These are phyloP conservation scores for Threskiornis aethiopicus DNA, from an alignment of 2,797 vertebrate species.

Conservation along the genomic window DNA sequence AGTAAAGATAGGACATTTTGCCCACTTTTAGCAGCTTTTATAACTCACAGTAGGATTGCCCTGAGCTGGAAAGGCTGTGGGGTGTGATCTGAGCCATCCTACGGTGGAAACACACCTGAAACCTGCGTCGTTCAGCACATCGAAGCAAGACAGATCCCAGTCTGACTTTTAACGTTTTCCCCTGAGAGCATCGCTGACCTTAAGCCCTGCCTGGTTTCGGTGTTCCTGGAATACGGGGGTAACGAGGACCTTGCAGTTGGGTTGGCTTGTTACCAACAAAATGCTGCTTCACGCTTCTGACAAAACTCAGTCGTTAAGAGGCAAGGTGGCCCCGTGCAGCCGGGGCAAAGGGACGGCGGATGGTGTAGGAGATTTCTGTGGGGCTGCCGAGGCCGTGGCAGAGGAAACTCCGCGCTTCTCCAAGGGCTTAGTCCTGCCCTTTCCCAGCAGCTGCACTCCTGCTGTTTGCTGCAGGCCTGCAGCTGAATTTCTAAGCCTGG, in stretches of 20 bases:
- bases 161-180: background rate
- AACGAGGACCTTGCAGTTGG: rapidly evolving
- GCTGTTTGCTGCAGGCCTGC: background rate
- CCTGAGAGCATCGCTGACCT: background rate
- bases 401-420: background rate
- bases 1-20: background rate
- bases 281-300: rapidly evolving
- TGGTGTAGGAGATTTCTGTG: rapidly evolving
- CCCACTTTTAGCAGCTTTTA: background rate
- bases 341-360: rapidly evolving
- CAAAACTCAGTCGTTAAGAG: background rate
- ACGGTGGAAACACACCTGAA: background rate
- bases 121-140: background rate
- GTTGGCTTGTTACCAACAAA: rapidly evolving
- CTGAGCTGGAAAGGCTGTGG: background rate
- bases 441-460: background rate
- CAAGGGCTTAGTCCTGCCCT: background rate
- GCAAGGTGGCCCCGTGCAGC: background rate
- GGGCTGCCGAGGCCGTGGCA: background rate
- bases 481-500: background rate
- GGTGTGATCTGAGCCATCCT: background rate
- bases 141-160: background rate
- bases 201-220: rapidly evolving
- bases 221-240: background rate
- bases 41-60: background rate